A percentile compares a stretch with the other conserved stretches of the same genome.
These are phyloP conservation scores for Maniola jurtina DNA, from an alignment of 1,140 invertebrate species.

Conservation along the genomic window DNA sequence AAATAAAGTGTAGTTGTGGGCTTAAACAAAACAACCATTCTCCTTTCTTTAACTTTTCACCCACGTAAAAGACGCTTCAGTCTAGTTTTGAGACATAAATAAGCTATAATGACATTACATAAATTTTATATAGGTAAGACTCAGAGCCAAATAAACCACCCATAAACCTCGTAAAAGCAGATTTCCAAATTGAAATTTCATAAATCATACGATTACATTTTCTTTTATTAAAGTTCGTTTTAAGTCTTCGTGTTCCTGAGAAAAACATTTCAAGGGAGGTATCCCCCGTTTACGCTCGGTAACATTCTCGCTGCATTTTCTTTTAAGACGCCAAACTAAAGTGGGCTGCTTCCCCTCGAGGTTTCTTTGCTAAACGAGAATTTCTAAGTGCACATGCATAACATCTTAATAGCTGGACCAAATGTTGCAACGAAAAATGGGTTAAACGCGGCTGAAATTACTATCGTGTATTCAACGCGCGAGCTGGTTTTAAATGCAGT, in stretches of 20 bases:
- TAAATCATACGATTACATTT: conserved; percentile 1
- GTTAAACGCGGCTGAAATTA: conserved; percentile 14
- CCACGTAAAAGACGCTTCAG: too few relatives aligned
- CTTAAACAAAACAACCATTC: too few relatives aligned
- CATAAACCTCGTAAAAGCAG: not conserved
- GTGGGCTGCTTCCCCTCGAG: conserved; percentile 32
- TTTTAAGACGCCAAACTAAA: conserved; percentile 36
- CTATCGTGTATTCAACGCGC: not conserved
- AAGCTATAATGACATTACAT: too few relatives aligned
- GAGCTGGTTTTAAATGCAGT: not conserved
- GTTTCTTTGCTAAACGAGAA: conserved; percentile 33
- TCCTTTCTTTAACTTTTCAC: too few relatives aligned
- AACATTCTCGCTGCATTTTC: conserved; percentile 32
- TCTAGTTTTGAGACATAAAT: too few relatives aligned
- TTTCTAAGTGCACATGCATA: conserved; percentile 20
- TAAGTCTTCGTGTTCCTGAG: not conserved
- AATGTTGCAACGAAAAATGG: conserved; percentile 19
- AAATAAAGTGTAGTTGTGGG: too few relatives aligned
- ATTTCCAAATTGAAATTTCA: not conserved
- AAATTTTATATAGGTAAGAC: too few relatives aligned
- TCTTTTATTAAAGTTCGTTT: conserved; percentile 10
- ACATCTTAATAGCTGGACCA: conserved; percentile 25
- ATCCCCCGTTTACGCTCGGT: conserved; percentile 20
- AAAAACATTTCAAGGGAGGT: conserved; percentile 21
- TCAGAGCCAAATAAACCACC: too few relatives aligned